These are phyloP conservation scores for Rattus rattus DNA, from an alignment of 2,113 vertebrate genomes.

Conservation along the genomic window DNA sequence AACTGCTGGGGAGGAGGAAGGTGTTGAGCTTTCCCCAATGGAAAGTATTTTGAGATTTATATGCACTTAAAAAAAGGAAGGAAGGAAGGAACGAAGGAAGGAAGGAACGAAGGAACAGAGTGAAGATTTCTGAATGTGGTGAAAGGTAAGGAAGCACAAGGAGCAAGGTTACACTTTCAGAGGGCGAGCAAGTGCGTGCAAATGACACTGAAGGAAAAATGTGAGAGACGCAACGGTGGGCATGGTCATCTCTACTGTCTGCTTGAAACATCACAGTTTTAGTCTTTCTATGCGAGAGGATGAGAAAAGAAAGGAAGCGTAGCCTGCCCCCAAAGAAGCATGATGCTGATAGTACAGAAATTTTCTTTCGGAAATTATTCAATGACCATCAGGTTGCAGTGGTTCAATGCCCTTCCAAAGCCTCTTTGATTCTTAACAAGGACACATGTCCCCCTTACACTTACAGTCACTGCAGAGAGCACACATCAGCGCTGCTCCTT, in stretches of 20 bases:
- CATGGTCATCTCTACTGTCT: slow-evolving; percentile 62
- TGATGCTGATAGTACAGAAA: not conserved
- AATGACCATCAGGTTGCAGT: not conserved
- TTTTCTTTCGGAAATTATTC: not conserved
- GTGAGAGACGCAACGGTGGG: slow-evolving; percentile 51
- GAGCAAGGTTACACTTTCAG: slow-evolving; percentile 52
- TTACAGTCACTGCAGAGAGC: not conserved
- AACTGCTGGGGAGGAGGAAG: not conserved
- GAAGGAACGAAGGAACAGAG: too few relatives aligned
- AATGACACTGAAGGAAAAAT: slow-evolving; percentile 59
- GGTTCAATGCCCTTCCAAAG: not conserved
- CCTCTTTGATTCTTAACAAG: not conserved
- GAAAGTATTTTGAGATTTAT: slow-evolving; percentile 55
- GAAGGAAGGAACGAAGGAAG: too few relatives aligned
- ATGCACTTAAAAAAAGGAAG: not conserved
- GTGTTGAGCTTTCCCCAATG: slow-evolving; percentile 67
- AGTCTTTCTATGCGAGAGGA: not conserved
- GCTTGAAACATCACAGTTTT: slow-evolving; percentile 36
- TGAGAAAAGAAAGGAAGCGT: not conserved
- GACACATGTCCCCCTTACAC: not conserved
- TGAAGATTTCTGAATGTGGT: slow-evolving; percentile 36
- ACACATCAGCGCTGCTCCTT: not conserved
- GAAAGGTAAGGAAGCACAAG: not conserved
- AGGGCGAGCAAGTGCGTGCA: not conserved
- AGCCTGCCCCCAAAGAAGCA: not conserved